phyloP scores from a whole-genome alignment of 2,797 vertebrate species.

The Trachurus trachurus region DNA sequence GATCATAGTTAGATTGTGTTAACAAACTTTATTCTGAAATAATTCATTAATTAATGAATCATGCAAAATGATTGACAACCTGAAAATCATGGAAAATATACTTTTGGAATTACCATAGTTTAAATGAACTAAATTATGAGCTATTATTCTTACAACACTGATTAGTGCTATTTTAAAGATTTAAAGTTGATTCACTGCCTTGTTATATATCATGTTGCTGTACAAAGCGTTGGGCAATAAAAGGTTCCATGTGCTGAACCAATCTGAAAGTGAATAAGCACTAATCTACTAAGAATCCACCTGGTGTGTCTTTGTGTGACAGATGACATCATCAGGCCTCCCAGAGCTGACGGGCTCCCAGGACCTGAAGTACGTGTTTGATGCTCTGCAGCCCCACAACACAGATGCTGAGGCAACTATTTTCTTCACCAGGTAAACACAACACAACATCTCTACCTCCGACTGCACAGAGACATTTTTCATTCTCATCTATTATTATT shows the following conservation, averaged over 20 bases:
- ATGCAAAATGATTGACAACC: too few relatives aligned
- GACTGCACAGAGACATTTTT: not conserved
- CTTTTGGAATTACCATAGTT: too few relatives aligned
- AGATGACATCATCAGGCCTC: conserved; percentile 98
- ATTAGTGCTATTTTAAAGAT: not conserved
- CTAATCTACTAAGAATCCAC: too few relatives aligned
- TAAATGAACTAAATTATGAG: too few relatives aligned
- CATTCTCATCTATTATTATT: not conserved
- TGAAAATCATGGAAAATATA: too few relatives aligned
- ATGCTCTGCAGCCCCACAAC: conserved; percentile 96
- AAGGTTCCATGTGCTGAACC: not conserved
- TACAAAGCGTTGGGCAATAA: not conserved
- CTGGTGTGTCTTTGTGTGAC: conserved; percentile 2
- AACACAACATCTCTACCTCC: not conserved
- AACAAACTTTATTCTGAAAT: not conserved
- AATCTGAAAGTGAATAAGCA: not conserved
- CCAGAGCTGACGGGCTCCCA: conserved; percentile 93
- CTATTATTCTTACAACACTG: too few relatives aligned
- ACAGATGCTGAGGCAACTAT: conserved; percentile 97
- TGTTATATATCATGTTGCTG: not conserved
- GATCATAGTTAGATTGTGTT: not conserved
- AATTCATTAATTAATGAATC: too few relatives aligned
- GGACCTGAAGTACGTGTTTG: conserved; percentile 96
- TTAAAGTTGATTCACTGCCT: not conserved
- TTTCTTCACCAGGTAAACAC: conserved; percentile 94